Conservation (phyloP, 2,797 vertebrate genomes). For the Silurus lanzhouensis region DNA sequence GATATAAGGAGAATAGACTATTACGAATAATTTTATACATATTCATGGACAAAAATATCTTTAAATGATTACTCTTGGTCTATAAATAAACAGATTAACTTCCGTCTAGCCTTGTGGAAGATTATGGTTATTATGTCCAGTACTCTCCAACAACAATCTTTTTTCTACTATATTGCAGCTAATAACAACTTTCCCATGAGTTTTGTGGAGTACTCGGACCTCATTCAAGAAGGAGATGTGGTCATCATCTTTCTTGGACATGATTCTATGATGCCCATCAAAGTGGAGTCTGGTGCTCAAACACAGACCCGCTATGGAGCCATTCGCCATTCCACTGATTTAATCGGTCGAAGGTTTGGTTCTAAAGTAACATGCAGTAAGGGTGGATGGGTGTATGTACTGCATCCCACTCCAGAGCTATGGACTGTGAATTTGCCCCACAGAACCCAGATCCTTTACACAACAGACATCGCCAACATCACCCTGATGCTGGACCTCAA, state of each 20-base stretch:
- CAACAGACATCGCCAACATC: slow-evolving; percentile 92
- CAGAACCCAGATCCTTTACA: slow-evolving; percentile 97
- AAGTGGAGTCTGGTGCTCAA: slow-evolving; percentile 85
- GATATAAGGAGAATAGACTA: no score
- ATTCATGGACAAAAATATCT: no score
- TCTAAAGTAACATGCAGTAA: slow-evolving; percentile 95
- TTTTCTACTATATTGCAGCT: slow-evolving; percentile 23
- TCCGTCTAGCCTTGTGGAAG: not conserved
- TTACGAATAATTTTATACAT: no score
- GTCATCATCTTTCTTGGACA: slow-evolving; percentile 90
- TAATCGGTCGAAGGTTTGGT: slow-evolving; percentile 90
- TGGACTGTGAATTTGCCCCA: slow-evolving; percentile 94
- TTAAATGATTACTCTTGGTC: no score
- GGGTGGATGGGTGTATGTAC: slow-evolving; percentile 92
- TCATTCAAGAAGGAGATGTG: slow-evolving; percentile 88
- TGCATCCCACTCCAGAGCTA: slow-evolving; percentile 93
- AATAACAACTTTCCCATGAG: slow-evolving; percentile 77
- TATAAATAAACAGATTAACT: not conserved
- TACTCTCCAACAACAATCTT: not conserved
- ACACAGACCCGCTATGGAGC: slow-evolving; percentile 95
- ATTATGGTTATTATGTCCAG: not conserved
- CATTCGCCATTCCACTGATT: slow-evolving; percentile 89
- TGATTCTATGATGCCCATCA: slow-evolving; percentile 88
- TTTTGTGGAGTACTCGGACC: slow-evolving; percentile 87
- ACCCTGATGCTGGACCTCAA: slow-evolving; percentile 97